Evolutionary conservation across 2,888 invertebrate species (phyloP), one percentile per base, ranked within the genome.

Genomic region (Chelonus formosanus): DNA sequence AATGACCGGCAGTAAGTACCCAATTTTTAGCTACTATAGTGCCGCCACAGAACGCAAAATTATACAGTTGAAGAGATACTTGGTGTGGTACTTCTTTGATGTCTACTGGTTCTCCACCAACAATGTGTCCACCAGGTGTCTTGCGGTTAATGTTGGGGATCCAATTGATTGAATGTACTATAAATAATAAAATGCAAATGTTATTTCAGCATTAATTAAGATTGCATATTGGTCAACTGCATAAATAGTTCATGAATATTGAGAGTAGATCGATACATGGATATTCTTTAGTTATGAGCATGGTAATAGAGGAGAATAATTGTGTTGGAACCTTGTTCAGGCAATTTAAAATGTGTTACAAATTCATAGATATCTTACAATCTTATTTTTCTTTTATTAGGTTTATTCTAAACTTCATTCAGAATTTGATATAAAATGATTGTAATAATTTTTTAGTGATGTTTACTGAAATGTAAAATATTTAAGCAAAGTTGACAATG

Each of bases 1-100:
- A 90, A 73, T 90, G 89, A 2, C 88, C 89, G 4, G 90, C 89
- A 0, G 89, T 89, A 0, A 90, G 65, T 1, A 89, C 80, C 5
- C 85, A 85, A 40, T 84, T 80, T 6, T 76, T 80, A 32, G 85
- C 85, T 3, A 90, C 82, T 5, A 88, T 85, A 1, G 87, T 83
- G 0, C 88, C 89, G 0, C 89, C 89, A 71, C 90, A 90, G 0
- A 81, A 79, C 73, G 88, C 88, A 0, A 83, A 78, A 0, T 87
- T 87, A 31, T 78, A 74, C 48, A 74, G 77, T 10, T 85, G 70
- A 0, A 87, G 67, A 0, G 87, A 86, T 0, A 87, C 85, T 71
- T 87, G 87, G 71, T 86, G 85, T 0, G 88, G 87, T 0, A 84
- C 85, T 2, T 84, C 82, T 1, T 79, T 82, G 62, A 88, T 87